Conservation (phyloP, 2,113 vertebrate genomes). For the Petroica traversi region DNA sequence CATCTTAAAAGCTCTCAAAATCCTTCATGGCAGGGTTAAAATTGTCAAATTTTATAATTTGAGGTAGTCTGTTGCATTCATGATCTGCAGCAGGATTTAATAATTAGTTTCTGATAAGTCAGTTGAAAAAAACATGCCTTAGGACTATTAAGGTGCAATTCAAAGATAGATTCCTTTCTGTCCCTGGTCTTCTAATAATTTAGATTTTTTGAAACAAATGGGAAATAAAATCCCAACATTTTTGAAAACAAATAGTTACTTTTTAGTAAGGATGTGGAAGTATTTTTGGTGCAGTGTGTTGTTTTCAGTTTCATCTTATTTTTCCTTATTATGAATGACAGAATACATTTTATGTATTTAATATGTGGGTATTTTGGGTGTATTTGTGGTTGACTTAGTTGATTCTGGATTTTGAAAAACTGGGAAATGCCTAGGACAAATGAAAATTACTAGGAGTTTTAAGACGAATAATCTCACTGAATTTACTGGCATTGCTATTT, state of each 20-base stretch:
- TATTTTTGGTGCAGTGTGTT: neutral
- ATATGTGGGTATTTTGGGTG: neutral
- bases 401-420: neutral
- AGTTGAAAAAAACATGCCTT: neutral
- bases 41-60: neutral
- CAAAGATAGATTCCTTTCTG: neutral
- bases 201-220: neutral
- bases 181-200: rapidly evolving
- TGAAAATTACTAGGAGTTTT: neutral
- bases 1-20: neutral
- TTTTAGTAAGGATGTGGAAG: neutral
- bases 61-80: neutral
- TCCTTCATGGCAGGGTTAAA: neutral
- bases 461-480: neutral
- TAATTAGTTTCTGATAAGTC: neutral
- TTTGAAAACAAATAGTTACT: neutral
- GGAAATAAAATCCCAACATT: neutral
- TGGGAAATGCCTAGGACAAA: neutral
- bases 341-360: neutral
- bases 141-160: neutral
- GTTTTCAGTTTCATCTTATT: neutral
- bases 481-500: neutral
- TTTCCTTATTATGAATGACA: neutral
- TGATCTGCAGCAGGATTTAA: neutral
- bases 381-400: neutral